A percentile compares a stretch with the other conserved stretches of the same genome.
Conservation (phyloP, 2,113 vertebrate species). For the Aegotheles bennettii region DNA sequence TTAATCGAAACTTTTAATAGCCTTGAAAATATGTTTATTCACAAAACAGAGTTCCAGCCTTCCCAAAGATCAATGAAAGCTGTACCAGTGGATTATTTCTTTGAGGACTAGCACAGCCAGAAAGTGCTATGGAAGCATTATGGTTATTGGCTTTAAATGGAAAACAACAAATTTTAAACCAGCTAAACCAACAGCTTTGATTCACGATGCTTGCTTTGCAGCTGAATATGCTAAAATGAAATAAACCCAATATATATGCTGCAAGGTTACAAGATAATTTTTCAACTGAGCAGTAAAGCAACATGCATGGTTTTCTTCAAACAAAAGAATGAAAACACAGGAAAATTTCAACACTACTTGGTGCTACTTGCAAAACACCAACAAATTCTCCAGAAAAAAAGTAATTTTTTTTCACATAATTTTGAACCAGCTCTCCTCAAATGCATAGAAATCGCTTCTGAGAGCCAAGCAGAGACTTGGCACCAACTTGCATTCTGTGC, state of each 20-base stretch:
- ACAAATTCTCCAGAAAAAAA: not conserved
- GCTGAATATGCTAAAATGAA: slow-evolving; percentile 20
- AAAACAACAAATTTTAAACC: slow-evolving; percentile 42
- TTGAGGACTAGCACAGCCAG: not conserved
- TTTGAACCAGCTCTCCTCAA: not conserved
- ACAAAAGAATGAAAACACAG: not conserved
- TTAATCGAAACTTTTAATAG: not conserved
- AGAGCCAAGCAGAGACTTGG: not conserved
- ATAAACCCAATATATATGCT: not conserved
- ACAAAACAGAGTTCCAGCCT: not conserved
- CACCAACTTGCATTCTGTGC: not conserved
- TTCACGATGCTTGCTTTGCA: not conserved
- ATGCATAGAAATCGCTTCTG: not conserved
- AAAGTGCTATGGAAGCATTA: not conserved
- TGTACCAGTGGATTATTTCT: not conserved
- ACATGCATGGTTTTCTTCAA: not conserved
- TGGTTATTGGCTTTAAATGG: slow-evolving; percentile 1
- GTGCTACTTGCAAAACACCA: not conserved
- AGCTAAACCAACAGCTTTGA: slow-evolving; percentile 3
- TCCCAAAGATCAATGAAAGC: not conserved
- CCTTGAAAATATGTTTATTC: not conserved
- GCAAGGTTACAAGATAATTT: not conserved
- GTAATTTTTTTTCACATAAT: not conserved
- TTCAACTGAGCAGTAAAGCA: not conserved
- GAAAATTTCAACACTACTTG: not conserved